Conservation (phyloP, 2,113 vertebrate genomes). For the Zosterops lateralis region DNA sequence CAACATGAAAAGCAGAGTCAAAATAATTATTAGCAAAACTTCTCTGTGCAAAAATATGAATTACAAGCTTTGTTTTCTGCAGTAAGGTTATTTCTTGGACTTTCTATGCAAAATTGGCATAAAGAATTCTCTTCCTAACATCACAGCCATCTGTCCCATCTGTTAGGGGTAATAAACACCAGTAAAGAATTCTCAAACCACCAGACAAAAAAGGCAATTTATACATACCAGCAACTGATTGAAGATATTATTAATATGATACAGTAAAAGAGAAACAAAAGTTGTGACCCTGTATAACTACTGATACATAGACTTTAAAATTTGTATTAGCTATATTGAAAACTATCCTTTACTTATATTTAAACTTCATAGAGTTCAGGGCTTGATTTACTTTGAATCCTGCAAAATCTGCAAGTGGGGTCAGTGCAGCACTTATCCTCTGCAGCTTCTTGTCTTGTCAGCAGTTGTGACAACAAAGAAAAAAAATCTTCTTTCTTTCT, state of each 20-base stretch:
- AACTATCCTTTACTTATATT: background rate
- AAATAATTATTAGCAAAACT: background rate
- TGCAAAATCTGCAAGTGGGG: background rate
- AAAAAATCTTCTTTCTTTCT: background rate
- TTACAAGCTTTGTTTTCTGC: background rate
- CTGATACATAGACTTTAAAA: background rate
- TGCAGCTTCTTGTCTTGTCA: background rate
- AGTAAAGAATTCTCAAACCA: background rate
- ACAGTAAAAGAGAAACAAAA: background rate
- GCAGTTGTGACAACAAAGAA: background rate
- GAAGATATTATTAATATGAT: background rate
- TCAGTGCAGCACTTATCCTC: background rate
- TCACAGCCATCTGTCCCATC: background rate
- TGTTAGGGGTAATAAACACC: background rate
- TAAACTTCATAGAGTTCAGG: background rate
- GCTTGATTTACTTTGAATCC: background rate
- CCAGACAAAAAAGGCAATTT: background rate
- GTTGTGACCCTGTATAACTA: background rate
- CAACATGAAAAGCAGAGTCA: background rate
- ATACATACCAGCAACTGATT: background rate
- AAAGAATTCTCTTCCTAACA: background rate
- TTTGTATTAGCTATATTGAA: background rate
- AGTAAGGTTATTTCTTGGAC: background rate
- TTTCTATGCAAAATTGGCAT: background rate
- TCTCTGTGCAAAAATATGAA: background rate